phyloP scores from a whole-genome alignment of 2,113 vertebrate genomes.

The Neotragus pygmaeus region DNA sequence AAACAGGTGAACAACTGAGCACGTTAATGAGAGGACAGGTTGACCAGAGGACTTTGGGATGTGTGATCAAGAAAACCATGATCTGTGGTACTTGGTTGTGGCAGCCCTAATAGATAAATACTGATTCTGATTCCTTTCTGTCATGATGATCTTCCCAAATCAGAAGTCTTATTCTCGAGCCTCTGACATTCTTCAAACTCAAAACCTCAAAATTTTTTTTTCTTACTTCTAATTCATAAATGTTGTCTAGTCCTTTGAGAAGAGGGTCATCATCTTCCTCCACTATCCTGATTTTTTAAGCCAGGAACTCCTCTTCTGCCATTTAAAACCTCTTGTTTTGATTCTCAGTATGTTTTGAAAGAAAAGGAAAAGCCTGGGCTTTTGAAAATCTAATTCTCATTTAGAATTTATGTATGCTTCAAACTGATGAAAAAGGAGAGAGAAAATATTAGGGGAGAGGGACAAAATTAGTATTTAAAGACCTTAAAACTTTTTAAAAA shows the following conservation, averaged over 20 bases:
- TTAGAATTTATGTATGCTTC: background rate
- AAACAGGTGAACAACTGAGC: background rate
- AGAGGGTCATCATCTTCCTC: rapidly evolving
- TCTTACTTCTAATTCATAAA: background rate
- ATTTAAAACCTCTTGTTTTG: background rate
- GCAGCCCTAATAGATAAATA: background rate
- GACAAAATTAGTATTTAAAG: background rate
- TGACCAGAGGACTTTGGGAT: background rate
- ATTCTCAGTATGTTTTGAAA: background rate
- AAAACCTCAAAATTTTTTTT: background rate
- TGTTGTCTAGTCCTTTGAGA: background rate
- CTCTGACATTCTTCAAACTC: background rate
- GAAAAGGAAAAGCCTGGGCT: background rate
- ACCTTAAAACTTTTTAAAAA: background rate
- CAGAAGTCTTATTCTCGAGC: background rate
- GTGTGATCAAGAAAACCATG: background rate
- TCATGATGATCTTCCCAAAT: background rate
- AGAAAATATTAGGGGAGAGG: background rate
- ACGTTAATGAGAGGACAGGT: rapidly evolving
- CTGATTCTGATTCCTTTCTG: background rate
- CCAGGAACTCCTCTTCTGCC: background rate
- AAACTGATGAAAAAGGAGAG: background rate
- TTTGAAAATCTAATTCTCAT: background rate
- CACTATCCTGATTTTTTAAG: background rate
- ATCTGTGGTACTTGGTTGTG: background rate